Evolutionary conservation across 35 echinoderm and acorn worm genomes (phyloP).

Genomic region (Hemicentrotus pulcherrimus): DNA sequence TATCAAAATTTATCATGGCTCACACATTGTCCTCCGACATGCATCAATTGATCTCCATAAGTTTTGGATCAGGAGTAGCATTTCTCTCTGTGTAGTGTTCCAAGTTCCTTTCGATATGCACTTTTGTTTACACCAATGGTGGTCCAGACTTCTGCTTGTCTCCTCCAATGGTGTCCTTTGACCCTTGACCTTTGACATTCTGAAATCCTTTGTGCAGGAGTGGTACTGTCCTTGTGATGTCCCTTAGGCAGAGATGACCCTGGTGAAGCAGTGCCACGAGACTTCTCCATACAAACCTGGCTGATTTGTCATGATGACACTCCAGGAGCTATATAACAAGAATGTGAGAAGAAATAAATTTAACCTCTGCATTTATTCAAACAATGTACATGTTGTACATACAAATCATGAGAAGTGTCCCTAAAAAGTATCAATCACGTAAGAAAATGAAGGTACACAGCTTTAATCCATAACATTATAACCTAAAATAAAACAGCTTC

Average conservation of each 20-base stretch:
- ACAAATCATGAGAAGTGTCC: background rate
- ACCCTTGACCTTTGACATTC: background rate
- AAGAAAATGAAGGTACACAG: background rate
- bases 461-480: background rate
- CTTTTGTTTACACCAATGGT: background rate
- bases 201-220: constrained; percentile 14
- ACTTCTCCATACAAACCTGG: background rate
- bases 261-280: background rate
- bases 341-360: background rate
- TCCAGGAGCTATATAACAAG: background rate
- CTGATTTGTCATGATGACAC: background rate
- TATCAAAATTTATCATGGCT: no score
- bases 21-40: no score
- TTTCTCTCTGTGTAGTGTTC: no score
- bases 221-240: background rate
- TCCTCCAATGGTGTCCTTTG: background rate
- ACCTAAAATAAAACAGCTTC: background rate
- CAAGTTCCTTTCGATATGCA: no score
- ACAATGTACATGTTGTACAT: background rate
- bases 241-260: background rate
- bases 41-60: no score
- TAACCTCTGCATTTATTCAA: background rate
- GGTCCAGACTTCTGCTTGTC: background rate
- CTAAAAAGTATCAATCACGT: background rate
- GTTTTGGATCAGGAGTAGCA: no score